A percentile compares a stretch with the other conserved stretches of the same genome.
phyloP scores from a whole-genome alignment of 1,140 invertebrate genomes.

The Drosophila azteca region DNA sequence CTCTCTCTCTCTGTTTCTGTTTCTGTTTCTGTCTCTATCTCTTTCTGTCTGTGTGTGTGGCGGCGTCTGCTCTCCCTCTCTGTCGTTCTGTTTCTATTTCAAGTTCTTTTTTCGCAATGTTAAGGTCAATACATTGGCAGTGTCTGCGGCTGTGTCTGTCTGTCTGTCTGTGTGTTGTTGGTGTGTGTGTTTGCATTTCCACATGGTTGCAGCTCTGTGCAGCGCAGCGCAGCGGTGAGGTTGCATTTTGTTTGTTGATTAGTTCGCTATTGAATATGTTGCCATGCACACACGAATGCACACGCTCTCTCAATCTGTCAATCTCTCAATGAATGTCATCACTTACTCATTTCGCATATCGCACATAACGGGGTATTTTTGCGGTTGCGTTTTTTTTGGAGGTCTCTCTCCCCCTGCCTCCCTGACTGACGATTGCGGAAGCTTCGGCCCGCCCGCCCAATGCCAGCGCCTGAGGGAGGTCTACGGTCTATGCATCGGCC shows the following conservation, averaged over 20 bases:
- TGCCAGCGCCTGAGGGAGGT: slow-evolving; percentile 10
- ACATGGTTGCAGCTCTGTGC: slow-evolving; percentile 44
- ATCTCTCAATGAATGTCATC: slow-evolving; percentile 20
- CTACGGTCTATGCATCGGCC: neutral
- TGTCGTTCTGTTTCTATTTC: slow-evolving; percentile 49
- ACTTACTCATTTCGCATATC: slow-evolving; percentile 33
- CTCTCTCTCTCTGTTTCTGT: slow-evolving; percentile 23
- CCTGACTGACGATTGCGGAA: slow-evolving; percentile 69
- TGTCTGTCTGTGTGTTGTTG: slow-evolving; percentile 11
- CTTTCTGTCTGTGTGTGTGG: slow-evolving; percentile 32
- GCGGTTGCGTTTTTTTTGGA: slow-evolving; percentile 38
- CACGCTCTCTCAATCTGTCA: slow-evolving; percentile 10
- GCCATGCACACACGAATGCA: slow-evolving; percentile 33
- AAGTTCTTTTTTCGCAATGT: slow-evolving; percentile 70
- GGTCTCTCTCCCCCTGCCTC: slow-evolving; percentile 18
- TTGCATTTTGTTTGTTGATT: slow-evolving; percentile 71
- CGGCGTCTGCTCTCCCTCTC: slow-evolving; percentile 27
- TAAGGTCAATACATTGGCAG: slow-evolving; percentile 78
- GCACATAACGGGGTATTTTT: slow-evolving; percentile 50
- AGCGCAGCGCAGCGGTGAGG: slow-evolving; percentile 44
- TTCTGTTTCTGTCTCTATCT: slow-evolving; percentile 30
- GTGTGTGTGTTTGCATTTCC: slow-evolving; percentile 32
- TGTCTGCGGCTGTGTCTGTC: slow-evolving; percentile 3
- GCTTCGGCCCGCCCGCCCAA: slow-evolving; percentile 29
- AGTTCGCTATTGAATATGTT: slow-evolving; percentile 67